phyloP scores from a whole-genome alignment of 2,888 invertebrate species.

The Thysanoteuthis rhombus region DNA sequence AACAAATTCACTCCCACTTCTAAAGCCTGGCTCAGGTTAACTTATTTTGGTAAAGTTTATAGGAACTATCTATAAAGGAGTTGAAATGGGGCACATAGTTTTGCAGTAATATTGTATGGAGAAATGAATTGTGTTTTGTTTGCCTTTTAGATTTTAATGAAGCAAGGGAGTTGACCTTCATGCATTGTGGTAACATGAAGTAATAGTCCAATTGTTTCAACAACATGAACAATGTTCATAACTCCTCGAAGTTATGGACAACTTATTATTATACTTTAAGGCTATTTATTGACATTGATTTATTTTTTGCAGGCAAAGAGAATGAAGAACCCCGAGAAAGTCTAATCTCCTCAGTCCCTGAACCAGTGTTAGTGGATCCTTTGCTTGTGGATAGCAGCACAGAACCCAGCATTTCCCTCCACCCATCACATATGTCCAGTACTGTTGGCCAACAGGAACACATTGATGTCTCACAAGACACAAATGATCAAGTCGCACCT shows the following conservation, averaged over 20 bases:
- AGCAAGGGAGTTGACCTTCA: too few species aligned
- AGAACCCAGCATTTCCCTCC: constrained; percentile 21
- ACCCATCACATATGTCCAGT: not conserved
- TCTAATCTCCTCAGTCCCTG: not conserved
- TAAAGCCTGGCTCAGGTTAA: too few species aligned
- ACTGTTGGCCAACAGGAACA: constrained; percentile 22
- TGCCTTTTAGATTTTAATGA: too few species aligned
- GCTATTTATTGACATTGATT: not conserved
- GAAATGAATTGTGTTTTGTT: too few species aligned
- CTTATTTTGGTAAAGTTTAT: too few species aligned
- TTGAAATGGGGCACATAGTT: too few species aligned
- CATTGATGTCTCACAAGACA: not conserved
- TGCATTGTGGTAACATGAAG: too few species aligned
- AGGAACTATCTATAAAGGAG: too few species aligned
- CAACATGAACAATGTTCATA: too few species aligned
- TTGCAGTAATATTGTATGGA: too few species aligned
- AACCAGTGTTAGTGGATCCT: constrained; percentile 23
- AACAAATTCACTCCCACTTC: too few species aligned
- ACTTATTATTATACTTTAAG: not conserved
- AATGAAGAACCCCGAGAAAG: constrained; percentile 53
- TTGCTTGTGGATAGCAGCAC: not conserved
- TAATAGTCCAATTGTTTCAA: too few species aligned
- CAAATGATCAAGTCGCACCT: constrained; percentile 16
- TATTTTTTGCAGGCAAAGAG: constrained; percentile 55
- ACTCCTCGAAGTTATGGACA: not conserved